phyloP scores from a whole-genome alignment of 2,797 vertebrate genomes.

The Acanthis flammea region DNA sequence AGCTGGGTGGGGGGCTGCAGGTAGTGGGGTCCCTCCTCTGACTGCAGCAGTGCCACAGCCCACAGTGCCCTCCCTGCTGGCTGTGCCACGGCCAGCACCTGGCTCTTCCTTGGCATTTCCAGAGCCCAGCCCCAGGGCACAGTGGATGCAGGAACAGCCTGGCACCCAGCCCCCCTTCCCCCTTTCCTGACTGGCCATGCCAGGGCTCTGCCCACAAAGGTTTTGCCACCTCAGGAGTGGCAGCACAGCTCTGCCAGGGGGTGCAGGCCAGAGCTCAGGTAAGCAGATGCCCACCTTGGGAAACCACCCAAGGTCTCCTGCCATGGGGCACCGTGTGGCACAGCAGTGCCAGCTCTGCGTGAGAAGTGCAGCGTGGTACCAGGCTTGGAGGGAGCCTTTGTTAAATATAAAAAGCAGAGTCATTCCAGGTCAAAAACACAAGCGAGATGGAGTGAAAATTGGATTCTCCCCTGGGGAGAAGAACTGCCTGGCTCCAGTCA shows the following conservation, averaged over 20 bases:
- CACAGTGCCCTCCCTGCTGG: rapidly evolving
- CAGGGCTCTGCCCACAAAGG: background rate
- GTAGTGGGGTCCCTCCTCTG: background rate
- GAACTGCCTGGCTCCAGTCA: slow-evolving; percentile 51
- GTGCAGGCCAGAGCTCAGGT: background rate
- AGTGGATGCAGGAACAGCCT: background rate
- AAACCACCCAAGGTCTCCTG: background rate
- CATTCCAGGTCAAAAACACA: slow-evolving; percentile 56
- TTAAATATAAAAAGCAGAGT: slow-evolving; percentile 43
- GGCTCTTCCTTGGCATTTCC: background rate
- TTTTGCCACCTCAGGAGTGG: rapidly evolving
- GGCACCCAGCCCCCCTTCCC: background rate
- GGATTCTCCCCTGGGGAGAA: slow-evolving; percentile 52
- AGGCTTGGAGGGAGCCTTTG: background rate
- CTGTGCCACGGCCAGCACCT: rapidly evolving
- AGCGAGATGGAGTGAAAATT: slow-evolving; percentile 40
- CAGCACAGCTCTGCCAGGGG: rapidly evolving
- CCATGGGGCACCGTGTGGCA: background rate
- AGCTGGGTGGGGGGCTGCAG: background rate
- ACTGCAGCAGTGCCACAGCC: background rate
- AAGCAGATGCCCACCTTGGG: background rate
- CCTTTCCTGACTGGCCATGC: rapidly evolving
- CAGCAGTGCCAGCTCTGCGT: rapidly evolving
- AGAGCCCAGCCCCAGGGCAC: background rate
- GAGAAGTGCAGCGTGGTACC: background rate